Conservation (phyloP, 2,888 invertebrate species). For the Acleris literana region DNA sequence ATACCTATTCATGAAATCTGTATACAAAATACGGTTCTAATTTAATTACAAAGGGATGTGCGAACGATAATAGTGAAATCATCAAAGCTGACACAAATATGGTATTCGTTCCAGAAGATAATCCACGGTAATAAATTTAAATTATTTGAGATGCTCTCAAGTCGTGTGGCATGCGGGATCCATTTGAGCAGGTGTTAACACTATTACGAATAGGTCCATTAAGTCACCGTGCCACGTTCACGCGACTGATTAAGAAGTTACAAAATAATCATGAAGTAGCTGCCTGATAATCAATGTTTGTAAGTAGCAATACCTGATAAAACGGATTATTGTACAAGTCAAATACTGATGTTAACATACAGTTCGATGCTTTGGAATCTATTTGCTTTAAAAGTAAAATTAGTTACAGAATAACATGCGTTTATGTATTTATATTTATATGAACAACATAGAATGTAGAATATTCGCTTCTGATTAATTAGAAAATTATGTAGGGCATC, state of each 20-base stretch:
- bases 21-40: not conserved
- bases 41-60: not conserved
- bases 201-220: constrained; percentile 25
- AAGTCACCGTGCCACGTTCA: constrained; percentile 34
- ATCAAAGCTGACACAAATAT: constrained; percentile 33
- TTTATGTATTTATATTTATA: constrained; percentile 8
- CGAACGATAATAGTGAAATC: constrained; percentile 5
- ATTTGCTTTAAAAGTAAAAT: not conserved
- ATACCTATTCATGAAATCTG: not conserved
- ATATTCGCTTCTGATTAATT: constrained; percentile 51
- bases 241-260: constrained; percentile 38
- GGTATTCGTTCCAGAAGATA: constrained; percentile 43
- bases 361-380: constrained; percentile 1
- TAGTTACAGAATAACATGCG: not conserved
- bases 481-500: constrained; percentile 57
- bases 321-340: constrained; percentile 15
- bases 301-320: constrained; percentile 23
- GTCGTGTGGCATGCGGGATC: constrained; percentile 27
- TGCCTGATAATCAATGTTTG: constrained; percentile 14
- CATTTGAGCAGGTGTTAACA: constrained; percentile 41
- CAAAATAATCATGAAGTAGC: constrained; percentile 19
- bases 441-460: constrained; percentile 42
- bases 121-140: constrained; percentile 42
- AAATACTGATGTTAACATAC: constrained; percentile 16
- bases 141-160: constrained; percentile 34